These are phyloP conservation scores for Cybosia mesomella DNA, from an alignment of 2,888 invertebrate genomes.

Conservation along the genomic window DNA sequence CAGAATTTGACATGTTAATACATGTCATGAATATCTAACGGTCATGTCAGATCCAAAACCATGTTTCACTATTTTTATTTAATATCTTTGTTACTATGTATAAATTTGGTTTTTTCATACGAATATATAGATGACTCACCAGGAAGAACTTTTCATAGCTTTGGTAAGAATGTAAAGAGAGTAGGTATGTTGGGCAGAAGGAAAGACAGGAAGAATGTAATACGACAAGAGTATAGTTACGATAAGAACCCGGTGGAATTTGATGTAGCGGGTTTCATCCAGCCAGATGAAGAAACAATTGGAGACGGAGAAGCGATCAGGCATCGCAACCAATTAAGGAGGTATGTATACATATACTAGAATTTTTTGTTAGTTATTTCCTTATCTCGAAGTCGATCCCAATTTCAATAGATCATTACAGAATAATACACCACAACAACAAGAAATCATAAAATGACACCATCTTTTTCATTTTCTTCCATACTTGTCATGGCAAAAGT, in stretches of 20 bases:
- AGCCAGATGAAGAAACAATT: slow-evolving; percentile 52
- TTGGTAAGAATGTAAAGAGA: slow-evolving; percentile 27
- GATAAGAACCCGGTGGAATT: slow-evolving; percentile 59
- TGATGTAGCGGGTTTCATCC: slow-evolving; percentile 69
- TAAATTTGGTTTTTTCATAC: slow-evolving; percentile 43
- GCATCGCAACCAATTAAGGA: slow-evolving; percentile 33
- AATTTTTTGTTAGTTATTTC: background rate
- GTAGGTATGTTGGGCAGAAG: slow-evolving; percentile 16
- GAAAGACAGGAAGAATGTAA: slow-evolving; percentile 16
- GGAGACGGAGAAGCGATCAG: slow-evolving; percentile 38
- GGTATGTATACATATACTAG: slow-evolving; percentile 26
- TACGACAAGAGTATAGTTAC: slow-evolving; percentile 34
- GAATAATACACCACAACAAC: background rate
- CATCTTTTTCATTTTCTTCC: background rate
- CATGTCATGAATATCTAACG: slow-evolving; percentile 12
- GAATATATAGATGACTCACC: slow-evolving; percentile 34
- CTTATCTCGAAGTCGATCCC: background rate
- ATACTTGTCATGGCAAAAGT: background rate
- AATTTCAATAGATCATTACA: background rate
- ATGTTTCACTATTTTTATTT: slow-evolving; percentile 50
- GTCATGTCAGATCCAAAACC: slow-evolving; percentile 48
- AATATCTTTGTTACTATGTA: slow-evolving; percentile 49
- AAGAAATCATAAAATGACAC: background rate
- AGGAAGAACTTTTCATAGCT: slow-evolving; percentile 18
- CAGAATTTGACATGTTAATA: background rate